Base-by-base conservation (phyloP, 1,140 invertebrate species). In the Orchestia grillus region DNA sequence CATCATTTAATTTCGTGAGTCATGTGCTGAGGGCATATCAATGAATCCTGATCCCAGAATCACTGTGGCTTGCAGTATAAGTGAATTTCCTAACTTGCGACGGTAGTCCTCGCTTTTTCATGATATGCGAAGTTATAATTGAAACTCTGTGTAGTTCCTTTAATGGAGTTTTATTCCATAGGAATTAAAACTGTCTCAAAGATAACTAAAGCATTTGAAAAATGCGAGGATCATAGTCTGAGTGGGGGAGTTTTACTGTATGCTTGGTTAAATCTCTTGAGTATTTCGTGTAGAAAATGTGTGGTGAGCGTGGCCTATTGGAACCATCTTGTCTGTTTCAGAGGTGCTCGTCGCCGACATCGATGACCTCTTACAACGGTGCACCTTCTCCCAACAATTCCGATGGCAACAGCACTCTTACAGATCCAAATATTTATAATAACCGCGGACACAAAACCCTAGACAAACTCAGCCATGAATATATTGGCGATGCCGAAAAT, bases 361-460 rank as follows among this genome's bases (percentile, higher is more conserved):
- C 96, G 43, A 94, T 77, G 77, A 19, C 95, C 16, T 16, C 53
- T 96, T 91, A 97, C 97, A 90, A 98, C 6, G 98, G 98, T 87
- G 41, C 96, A 44, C 95, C 96, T 90, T 96, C 57, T 88, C 96
- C 90, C 95, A 96, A 92, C 45, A 92, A 96, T 88, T 94, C 96
- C 44, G 96, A 96, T 57, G 87, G 95, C n/a, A 95, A 96, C n/a
- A 97, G 95, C 96, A 97, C 95, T 95, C 97, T 97, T 19, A 97
- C 97, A 44, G 88, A 91, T 42, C 88, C 23, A 42, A 91, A 44
- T 91, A 43, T 91, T 44, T 4, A 44, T 36, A 42, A 42, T 44
- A 91, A 91, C 36, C 88, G 44, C 28, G 88, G 11, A 77, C 62
- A 77, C 15, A 77, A 77, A 36, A 36, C 62, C 62, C 11, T 19